These are phyloP conservation scores for Bugula neritina DNA, from an alignment of 2,888 invertebrate genomes.

Conservation along the genomic window DNA sequence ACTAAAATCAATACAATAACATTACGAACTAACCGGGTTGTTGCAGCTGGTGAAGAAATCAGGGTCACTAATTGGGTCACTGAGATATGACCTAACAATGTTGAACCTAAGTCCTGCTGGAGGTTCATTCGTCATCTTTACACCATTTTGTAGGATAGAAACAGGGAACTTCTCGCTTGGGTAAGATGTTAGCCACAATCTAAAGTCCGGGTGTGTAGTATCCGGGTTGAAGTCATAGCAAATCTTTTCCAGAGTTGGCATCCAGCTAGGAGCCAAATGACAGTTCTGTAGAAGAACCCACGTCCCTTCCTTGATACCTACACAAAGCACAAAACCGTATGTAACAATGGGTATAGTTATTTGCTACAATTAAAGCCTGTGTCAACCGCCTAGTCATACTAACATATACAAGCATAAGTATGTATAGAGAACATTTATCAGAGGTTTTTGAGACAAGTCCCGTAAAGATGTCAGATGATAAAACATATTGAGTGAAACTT, in stretches of 20 bases:
- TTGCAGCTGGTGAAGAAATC: constrained; percentile 67
- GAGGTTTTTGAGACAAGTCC: too few species aligned
- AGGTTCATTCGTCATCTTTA: constrained; percentile 56
- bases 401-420: too few species aligned
- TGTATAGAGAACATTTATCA: too few species aligned
- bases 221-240: constrained; percentile 54
- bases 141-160: constrained; percentile 55
- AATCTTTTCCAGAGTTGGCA: constrained; percentile 54
- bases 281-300: constrained; percentile 57
- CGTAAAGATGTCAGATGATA: too few species aligned
- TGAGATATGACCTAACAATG: constrained; percentile 60
- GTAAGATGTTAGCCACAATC: constrained; percentile 56
- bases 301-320: constrained; percentile 50
- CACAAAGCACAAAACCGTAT: too few species aligned
- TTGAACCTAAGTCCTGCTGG: constrained; percentile 55
- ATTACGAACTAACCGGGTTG: constrained; percentile 45
- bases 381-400: too few species aligned
- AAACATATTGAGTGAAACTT: too few species aligned
- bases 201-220: constrained; percentile 54
- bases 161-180: constrained; percentile 53
- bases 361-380: too few species aligned
- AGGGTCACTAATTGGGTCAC: constrained; percentile 76
- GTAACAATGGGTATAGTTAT: too few species aligned
- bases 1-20: too few species aligned
- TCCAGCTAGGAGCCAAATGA: constrained; percentile 55